Evolutionary conservation across 2,888 invertebrate genomes (phyloP), one percentile per base, ranked within the genome.

Genomic region (Lordiphosa andalusiaca): DNA sequence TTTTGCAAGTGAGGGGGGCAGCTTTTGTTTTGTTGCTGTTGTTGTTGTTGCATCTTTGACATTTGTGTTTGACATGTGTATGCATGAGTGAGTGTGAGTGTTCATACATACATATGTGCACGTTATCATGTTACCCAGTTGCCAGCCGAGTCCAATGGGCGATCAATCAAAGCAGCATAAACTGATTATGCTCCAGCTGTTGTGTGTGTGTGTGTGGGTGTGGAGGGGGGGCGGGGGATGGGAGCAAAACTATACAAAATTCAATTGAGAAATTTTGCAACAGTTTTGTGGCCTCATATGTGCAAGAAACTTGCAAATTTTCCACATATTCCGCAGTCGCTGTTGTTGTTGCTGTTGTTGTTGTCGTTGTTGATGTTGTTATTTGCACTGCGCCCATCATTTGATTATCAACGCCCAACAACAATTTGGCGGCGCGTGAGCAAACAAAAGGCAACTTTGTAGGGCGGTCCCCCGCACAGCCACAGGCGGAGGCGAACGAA

Each of bases 401-500:
- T 71, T 77, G 71, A 71, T 77, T 77, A 77, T 74, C 50, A 66
- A 63, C 54, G 40, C 39, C 44, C 47, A 68, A 60, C 57, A 53
- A 68, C 65, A 73, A 67, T 70, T 81, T 55, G 54, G 54, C 49
- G 62, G 74, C 62, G 74, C 75, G 75, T 82, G 75, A 58, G 66
- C 66, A 66, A 73, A 69, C 69, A 78, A 73, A 69, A 62, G 57
- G 25, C 41, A 51, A 53, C 49, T 38, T 38, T 52, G 13, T 4
- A 16, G 40, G 40, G 40, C 40, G 40, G 19, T 6, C 40, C 9
- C 16, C 52, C 52, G n/a, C 38, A 46, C 36, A 30, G 33, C 38
- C 38, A 40, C 44, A 55, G 19, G 30, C 33, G 21, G 25, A 30
- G n/a, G 39, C 41, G 37, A 63, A 55, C 36, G 39, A 23, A 41